Percentiles rank a stretch among this genome's conserved stretches.
Conservation (phyloP, 2,797 vertebrate genomes). For the Myripristis jacobus region DNA sequence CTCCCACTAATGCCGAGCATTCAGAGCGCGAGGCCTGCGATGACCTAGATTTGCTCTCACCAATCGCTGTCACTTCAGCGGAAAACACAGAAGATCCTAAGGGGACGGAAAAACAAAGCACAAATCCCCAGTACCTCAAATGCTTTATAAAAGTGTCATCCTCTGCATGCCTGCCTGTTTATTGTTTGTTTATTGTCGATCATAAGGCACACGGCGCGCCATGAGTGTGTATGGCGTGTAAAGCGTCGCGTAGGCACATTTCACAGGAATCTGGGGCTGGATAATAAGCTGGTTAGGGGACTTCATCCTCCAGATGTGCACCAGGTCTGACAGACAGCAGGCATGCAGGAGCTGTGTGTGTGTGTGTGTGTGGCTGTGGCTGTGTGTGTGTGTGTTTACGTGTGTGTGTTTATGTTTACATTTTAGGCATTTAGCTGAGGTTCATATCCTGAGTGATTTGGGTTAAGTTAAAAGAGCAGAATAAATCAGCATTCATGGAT, state of each 20-base stretch:
- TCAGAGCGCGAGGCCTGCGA: slow-evolving; percentile 22
- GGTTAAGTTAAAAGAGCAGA: slow-evolving; percentile 22
- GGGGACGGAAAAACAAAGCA: slow-evolving; percentile 32
- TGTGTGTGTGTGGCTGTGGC: neutral
- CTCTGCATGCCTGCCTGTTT: slow-evolving; percentile 32
- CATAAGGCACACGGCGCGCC: neutral
- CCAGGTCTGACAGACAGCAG: slow-evolving; percentile 30
- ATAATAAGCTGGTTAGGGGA: slow-evolving; percentile 53
- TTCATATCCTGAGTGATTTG: slow-evolving; percentile 29
- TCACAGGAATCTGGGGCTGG: slow-evolving; percentile 33
- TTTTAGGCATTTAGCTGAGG: slow-evolving; percentile 10
- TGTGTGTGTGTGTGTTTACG: neutral
- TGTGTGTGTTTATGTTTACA: neutral
- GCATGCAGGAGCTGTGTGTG: slow-evolving; percentile 1
- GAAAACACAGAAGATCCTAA: slow-evolving; percentile 34
- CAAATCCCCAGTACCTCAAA: slow-evolving; percentile 15
- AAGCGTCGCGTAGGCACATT: slow-evolving; percentile 53
- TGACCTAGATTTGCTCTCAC: slow-evolving; percentile 58
- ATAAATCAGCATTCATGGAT: slow-evolving; percentile 10
- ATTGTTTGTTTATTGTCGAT: slow-evolving; percentile 50
- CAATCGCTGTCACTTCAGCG: slow-evolving; percentile 43
- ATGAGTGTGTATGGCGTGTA: slow-evolving; percentile 14
- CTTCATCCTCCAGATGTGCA: slow-evolving; percentile 60
- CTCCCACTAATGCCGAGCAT: slow-evolving; percentile 26
- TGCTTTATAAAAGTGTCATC: slow-evolving; percentile 26